A percentile compares a stretch with the other conserved stretches of the same genome.
These are phyloP conservation scores for Apteryx owenii DNA, from an alignment of 2,113 vertebrate species.

Conservation along the genomic window DNA sequence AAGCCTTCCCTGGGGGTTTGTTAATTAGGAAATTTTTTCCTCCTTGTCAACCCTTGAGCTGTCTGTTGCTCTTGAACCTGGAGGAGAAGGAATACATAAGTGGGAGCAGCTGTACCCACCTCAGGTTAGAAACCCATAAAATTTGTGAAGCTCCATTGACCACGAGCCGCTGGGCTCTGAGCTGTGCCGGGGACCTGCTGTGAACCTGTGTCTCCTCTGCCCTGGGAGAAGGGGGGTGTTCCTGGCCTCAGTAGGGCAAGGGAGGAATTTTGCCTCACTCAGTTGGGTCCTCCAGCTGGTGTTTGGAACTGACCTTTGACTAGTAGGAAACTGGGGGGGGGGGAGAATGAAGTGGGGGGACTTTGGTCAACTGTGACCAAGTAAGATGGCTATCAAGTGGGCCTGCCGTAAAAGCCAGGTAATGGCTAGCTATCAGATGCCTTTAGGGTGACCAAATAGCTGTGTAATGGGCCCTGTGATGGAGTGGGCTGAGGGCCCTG, in stretches of 20 bases:
- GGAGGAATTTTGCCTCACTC: neutral
- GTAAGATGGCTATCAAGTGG: slow-evolving; percentile 48
- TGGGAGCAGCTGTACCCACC: slow-evolving; percentile 30
- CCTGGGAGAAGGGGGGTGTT: neutral
- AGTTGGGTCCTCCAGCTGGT: neutral
- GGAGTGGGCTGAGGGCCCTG: slow-evolving; percentile 29
- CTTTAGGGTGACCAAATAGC: slow-evolving; percentile 66
- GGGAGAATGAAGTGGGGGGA: neutral
- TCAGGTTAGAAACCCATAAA: slow-evolving; percentile 61
- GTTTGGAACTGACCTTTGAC: neutral
- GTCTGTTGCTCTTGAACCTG: neutral
- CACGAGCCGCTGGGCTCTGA: slow-evolving; percentile 2
- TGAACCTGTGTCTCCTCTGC: neutral
- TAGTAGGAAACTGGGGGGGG: neutral
- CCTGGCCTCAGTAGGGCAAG: neutral
- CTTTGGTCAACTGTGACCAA: slow-evolving; percentile 47
- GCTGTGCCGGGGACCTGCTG: neutral
- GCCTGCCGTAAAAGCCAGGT: neutral
- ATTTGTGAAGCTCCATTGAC: slow-evolving; percentile 53
- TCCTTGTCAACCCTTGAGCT: neutral
- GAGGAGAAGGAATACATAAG: slow-evolving; percentile 36
- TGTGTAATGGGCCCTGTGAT: slow-evolving; percentile 49
- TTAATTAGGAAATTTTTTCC: slow-evolving; percentile 47
- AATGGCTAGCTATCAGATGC: slow-evolving; percentile 30
- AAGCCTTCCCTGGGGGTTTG: slow-evolving; percentile 51